Evolutionary conservation across 2,888 invertebrate species (phyloP).

Genomic region (Papilio gigon): DNA sequence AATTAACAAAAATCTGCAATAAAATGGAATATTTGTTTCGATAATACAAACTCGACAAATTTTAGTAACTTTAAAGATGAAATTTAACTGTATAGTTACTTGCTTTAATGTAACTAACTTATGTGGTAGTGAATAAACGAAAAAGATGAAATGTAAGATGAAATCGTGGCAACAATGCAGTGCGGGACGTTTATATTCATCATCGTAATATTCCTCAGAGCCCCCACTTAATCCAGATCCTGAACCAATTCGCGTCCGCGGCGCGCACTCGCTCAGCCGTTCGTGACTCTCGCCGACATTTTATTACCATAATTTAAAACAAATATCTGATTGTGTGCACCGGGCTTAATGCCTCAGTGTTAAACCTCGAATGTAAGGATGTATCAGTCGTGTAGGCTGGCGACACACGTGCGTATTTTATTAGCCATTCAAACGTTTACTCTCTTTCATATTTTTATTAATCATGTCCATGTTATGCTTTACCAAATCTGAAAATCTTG

Average conservation of each 20-base stretch:
- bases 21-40: too few species aligned
- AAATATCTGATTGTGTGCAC: constrained; percentile 83
- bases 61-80: too few species aligned
- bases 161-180: constrained; percentile 32
- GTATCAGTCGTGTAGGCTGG: constrained; percentile 49
- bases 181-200: constrained; percentile 46
- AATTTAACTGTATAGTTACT: not conserved
- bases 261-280: constrained; percentile 66
- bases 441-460: too few species aligned
- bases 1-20: too few species aligned
- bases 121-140: constrained; percentile 8
- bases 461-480: too few species aligned
- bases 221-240: constrained; percentile 52
- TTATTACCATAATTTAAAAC: constrained; percentile 84
- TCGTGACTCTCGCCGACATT: constrained; percentile 82
- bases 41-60: too few species aligned
- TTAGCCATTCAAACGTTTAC: not conserved
- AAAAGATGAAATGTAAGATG: constrained; percentile 1
- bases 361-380: constrained; percentile 72
- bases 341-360: constrained; percentile 78
- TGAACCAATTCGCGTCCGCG: constrained; percentile 65
- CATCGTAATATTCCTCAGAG: constrained; percentile 42
- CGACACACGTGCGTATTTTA: not conserved
- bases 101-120: not conserved
- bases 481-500: too few species aligned